Base-by-base conservation (phyloP, 2,888 invertebrate species). In the Dynastes maya region DNA sequence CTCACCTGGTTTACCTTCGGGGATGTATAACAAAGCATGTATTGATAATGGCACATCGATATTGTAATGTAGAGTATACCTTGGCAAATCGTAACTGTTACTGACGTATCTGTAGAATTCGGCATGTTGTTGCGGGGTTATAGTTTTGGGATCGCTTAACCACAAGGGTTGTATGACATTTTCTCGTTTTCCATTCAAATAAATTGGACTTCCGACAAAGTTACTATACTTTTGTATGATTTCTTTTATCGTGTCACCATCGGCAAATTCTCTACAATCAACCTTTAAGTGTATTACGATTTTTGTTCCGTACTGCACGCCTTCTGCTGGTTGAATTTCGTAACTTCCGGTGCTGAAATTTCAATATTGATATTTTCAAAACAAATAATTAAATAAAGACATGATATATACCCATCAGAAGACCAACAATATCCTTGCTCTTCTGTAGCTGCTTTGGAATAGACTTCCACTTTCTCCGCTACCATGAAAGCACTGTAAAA, bases 401-500 rank as follows among this genome's bases (percentile, higher is more conserved):
- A 16, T 2, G 1, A 22, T 16, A 3, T 8, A 22, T 88, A 96
- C 96, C 98, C 98, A 90, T 98, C 97, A 76, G 97, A 97, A 53
- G 91, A 91, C 98, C 98, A 98, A 85, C 93, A 94, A 85, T 94
- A 93, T 0, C 97, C 97, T 11, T 92, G 91, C 0, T 93, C 91
- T 81, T 92, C 91, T 2, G 88, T 87, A 78, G 94, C 93, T 78
- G 95, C 94, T 85, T 93, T 92, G 1, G 98, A 96, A 86, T 90
- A 98, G 0, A 98, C 98, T 85, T 98, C 97, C 37, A 99, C 97
- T 86, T 94, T 95, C 84, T 98, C 95, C 29, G 98, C 97, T 2
- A 98, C 98, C 97, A 99, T 98, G 87, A 99, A 99, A 0, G 96
- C 94, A 13, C 98, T 98, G 88, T 99, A 99, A 89, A 99, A 99